These are phyloP conservation scores for Mus minutoides DNA, from an alignment of 2,797 vertebrate species.

Conservation along the genomic window DNA sequence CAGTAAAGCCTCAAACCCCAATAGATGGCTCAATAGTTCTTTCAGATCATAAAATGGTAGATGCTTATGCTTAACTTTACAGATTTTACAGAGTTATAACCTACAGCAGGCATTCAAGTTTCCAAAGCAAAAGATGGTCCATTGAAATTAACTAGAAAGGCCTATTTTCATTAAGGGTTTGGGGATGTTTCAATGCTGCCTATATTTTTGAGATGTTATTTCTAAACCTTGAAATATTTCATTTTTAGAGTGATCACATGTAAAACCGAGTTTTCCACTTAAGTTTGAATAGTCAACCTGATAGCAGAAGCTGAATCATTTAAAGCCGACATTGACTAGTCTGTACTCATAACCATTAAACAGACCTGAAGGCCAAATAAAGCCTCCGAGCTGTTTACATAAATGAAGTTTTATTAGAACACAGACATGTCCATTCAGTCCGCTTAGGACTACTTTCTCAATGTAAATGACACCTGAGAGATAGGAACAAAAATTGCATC, in stretches of 20 bases:
- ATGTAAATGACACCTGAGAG: background rate
- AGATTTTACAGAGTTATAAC: background rate
- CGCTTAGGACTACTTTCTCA: background rate
- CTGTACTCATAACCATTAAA: background rate
- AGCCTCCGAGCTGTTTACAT: background rate
- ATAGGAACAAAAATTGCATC: background rate
- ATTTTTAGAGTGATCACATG: background rate
- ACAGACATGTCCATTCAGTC: background rate
- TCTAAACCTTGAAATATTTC: background rate
- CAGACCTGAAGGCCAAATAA: background rate
- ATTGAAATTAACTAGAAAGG: background rate
- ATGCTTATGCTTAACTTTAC: background rate
- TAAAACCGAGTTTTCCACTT: background rate
- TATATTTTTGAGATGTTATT: background rate
- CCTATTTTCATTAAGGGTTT: background rate
- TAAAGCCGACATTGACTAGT: background rate
- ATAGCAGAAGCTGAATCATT: background rate
- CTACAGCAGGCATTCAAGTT: background rate
- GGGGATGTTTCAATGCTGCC: background rate
- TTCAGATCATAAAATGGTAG: slow-evolving; percentile 12
- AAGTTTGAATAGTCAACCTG: background rate
- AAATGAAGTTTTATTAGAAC: background rate
- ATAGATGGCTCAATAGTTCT: background rate
- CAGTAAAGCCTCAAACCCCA: background rate
- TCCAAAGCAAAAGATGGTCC: background rate